phyloP scores from a whole-genome alignment of 2,113 vertebrate species.

The Oophaga pumilio region DNA sequence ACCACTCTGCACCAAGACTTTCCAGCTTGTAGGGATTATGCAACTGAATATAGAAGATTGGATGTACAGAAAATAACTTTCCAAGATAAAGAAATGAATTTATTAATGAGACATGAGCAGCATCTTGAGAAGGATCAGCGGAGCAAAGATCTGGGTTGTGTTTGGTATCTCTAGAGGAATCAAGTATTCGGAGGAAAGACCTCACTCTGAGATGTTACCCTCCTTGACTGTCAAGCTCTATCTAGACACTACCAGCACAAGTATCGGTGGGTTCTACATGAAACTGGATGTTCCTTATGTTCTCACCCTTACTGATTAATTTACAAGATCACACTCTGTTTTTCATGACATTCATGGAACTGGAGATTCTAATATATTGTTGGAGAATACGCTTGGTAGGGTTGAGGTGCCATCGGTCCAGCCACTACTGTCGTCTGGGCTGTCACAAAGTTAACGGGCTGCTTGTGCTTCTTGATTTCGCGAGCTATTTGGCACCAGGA shows the following conservation, averaged over 20 bases:
- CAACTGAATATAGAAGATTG: too few species aligned
- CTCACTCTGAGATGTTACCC: neutral
- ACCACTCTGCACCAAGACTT: too few species aligned
- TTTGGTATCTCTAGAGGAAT: neutral
- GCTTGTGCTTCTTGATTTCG: constrained; percentile 67
- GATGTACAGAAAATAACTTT: neutral
- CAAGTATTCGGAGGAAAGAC: neutral
- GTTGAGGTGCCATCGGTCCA: neutral
- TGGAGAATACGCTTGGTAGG: neutral
- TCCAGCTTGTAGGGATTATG: too few species aligned
- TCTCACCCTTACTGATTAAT: neutral
- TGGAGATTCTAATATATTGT: neutral
- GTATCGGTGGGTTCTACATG: neutral
- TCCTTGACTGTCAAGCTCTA: neutral
- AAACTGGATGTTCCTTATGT: neutral
- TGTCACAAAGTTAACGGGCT: neutral
- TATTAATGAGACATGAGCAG: neutral
- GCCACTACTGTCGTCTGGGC: constrained; percentile 18
- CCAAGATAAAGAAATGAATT: neutral
- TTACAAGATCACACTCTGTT: neutral
- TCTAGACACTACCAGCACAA: neutral
- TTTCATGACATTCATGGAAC: neutral
- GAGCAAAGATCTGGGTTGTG: neutral
- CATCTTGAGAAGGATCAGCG: neutral
- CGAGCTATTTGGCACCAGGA: constrained; percentile 78